Percentiles rank a stretch among this genome's conserved stretches.
Evolutionary conservation across 1,140 invertebrate species (phyloP).

Genomic region (Lucilia cuprina): DNA sequence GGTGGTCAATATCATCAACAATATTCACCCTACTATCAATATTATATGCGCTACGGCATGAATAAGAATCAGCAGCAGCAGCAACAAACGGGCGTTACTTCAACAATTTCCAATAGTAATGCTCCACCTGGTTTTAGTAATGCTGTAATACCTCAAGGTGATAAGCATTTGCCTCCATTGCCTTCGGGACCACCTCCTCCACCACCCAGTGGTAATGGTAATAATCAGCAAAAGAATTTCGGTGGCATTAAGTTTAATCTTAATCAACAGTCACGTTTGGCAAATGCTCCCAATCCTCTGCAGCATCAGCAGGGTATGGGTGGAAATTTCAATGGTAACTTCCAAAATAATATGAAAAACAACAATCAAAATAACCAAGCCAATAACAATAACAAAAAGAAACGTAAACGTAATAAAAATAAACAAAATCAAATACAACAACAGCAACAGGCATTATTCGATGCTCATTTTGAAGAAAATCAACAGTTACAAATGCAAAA

Average conservation of each 20-base stretch:
- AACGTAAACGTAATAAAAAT: conserved; percentile 76
- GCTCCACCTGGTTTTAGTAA: conserved; percentile 60
- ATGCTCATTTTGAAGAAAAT: conserved; percentile 32
- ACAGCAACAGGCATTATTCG: conserved; percentile 42
- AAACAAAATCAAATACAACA: conserved; percentile 64
- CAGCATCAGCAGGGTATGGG: conserved; percentile 42
- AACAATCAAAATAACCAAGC: conserved; percentile 51
- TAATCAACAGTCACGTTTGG: conserved; percentile 55
- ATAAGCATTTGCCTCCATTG: conserved; percentile 48
- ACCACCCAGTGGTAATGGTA: conserved; percentile 40
- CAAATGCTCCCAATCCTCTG: conserved; percentile 53
- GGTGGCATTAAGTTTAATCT: conserved; percentile 62
- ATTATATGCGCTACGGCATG: conserved; percentile 51
- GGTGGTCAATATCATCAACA: conserved; percentile 51
- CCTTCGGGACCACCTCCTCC: conserved; percentile 54
- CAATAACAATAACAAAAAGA: conserved; percentile 70
- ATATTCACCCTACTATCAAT: conserved; percentile 59
- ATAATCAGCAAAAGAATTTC: conserved; percentile 48
- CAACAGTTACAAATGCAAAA: neutral
- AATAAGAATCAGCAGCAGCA: conserved; percentile 36
- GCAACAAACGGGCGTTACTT: conserved; percentile 55
- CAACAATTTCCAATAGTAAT: conserved; percentile 52
- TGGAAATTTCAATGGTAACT: conserved; percentile 36
- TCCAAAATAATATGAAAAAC: conserved; percentile 53
- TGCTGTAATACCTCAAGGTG: conserved; percentile 43